Base-by-base conservation (phyloP, 1,140 invertebrate genomes). In the Microplitis demolitor region DNA sequence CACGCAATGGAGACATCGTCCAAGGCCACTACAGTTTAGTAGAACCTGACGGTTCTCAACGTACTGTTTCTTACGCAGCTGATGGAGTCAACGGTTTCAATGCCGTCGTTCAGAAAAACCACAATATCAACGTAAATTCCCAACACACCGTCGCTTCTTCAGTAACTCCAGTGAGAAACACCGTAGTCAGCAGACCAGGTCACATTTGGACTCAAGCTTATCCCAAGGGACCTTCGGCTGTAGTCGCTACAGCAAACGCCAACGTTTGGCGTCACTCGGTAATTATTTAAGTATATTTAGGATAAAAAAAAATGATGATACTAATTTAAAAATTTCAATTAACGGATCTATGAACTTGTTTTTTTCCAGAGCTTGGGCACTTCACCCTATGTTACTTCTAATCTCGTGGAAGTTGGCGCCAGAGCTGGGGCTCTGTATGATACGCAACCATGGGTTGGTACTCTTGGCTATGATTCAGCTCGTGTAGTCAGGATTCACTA, bases 51-150 rank as follows among this genome's bases (percentile, higher is more conserved):
- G 88, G 88, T 64, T 84, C 82, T 9, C 77, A 81, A 39, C 83
- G 87, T 37, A 84, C 80, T 39, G 87, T 88, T 3, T 83, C 85
- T 24, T 89, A 89, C 75, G 81, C 82, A 4, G 84, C 88, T 50
- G 88, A 89, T 79, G 81, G 85, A 16, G 80, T 88, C 75, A 87
- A 84, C 69, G 88, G 87, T 54, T 88, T 88, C 78, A 88, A 88
- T 76, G 87, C 88, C 11, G 77, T 88, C 45, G 87, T 88, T n/a
- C 81, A 87, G 62, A 85, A 84, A 71, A 78, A 85, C 53, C 83
- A 82, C 3, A 74, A 79, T 61, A 67, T 82, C 60, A 80, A 78
- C 31, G 72, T 78, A 0, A 77, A 79, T 53, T 72, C 76, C 35
- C 78, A 75, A 5, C 77, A 79, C 13, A 76, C 79, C 39, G 61